Evolutionary conservation across 1,140 invertebrate species (phyloP), one percentile per base, ranked within the genome.

Genomic region (Drosophila azteca): DNA sequence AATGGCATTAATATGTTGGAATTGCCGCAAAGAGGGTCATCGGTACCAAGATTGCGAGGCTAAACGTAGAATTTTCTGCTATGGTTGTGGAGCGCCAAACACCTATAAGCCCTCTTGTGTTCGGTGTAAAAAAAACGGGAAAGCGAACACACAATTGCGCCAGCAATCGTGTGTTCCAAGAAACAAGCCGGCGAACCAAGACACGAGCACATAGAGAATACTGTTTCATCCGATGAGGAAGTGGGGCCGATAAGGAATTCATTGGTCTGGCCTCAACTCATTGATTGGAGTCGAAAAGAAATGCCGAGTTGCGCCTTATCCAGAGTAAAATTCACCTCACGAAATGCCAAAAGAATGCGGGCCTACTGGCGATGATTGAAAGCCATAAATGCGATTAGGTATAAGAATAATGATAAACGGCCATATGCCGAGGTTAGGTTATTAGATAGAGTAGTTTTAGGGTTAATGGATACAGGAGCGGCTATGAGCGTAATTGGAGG

Each of bases 21-120:
- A 74, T 7, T 74, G 71, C 17, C 51, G 31, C 0, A 53, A 65
- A 17, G 41, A 50, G 6, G 70, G 65, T 2, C 58, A 74, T 17
- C 17, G 58, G 7, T 62, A 63, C 22, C 53, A 69, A 1, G 54
- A 74, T 20, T 74, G 71, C 9, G 9, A 31, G 0, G 31, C 24
- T 7, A 58, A 61, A 11, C 50, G 58, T 9, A 57, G 3, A 17
- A 48, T 58, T 5, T 58, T 58, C 17, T 58, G 44, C 2, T 43
- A 20, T 9, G 53, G 39, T 3, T 55, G 39, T n/a, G 39, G 53
- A 39, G 39, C 7, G 17, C 17, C 1, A 26, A 26, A 26, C 6
- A 26, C 26, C 26, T 53, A 31, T 8, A 73, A 57, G n/a, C 24
- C 71, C 2, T 52, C 44, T 2, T 74, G 71, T 17, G 20, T 4